A percentile compares a stretch with the other conserved stretches of the same genome.
Conservation (phyloP, 1,140 invertebrate species). For the Epicauta chinensis region DNA sequence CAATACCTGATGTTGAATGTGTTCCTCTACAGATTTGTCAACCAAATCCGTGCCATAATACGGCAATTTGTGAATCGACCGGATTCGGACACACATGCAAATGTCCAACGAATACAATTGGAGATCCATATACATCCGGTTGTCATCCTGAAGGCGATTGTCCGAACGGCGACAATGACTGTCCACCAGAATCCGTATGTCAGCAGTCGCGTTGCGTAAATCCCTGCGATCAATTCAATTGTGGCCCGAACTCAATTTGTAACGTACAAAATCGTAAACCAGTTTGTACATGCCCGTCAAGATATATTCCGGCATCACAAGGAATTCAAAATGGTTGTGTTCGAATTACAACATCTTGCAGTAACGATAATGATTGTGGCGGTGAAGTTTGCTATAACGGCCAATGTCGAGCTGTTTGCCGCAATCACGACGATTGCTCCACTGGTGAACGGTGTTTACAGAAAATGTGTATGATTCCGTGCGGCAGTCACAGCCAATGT, state of each 20-base stretch:
- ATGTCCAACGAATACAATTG: conserved; percentile 68
- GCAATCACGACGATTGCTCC: conserved; percentile 70
- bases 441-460: conserved; percentile 70
- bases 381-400: conserved; percentile 72
- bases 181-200: conserved; percentile 68
- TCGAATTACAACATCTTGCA: conserved; percentile 58
- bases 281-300: conserved; percentile 65
- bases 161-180: conserved; percentile 64
- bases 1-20: conserved; percentile 74
- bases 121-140: conserved; percentile 65
- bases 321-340: conserved; percentile 70
- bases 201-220: conserved; percentile 64
- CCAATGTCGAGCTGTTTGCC: conserved; percentile 78
- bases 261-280: conserved; percentile 66
- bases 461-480: conserved; percentile 70
- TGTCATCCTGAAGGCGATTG: conserved; percentile 69
- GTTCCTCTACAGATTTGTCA: conserved; percentile 60
- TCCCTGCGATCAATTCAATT: conserved; percentile 65
- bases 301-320: conserved; percentile 58
- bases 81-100: conserved; percentile 61
- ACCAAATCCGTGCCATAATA: conserved; percentile 72
- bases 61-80: conserved; percentile 68
- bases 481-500: conserved; percentile 74
- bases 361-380: conserved; percentile 67
- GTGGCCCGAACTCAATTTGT: conserved; percentile 71